These are phyloP conservation scores for Limnephilus marmoratus DNA, from an alignment of 2,888 invertebrate genomes.

Conservation along the genomic window DNA sequence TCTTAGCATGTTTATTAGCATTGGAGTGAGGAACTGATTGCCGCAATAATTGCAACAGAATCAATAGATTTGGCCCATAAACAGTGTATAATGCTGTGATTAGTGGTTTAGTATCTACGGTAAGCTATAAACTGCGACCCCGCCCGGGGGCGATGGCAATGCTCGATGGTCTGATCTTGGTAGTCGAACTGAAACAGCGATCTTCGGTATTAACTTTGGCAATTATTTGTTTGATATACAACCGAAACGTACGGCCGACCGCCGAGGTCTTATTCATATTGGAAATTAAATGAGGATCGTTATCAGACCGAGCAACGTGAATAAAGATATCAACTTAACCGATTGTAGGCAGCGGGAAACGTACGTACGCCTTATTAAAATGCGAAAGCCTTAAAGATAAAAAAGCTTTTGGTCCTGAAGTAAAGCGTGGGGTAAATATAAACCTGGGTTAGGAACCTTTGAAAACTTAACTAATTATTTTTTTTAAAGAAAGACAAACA, in stretches of 20 bases:
- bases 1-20: not conserved
- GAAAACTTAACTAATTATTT: not conserved
- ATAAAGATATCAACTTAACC: constrained; percentile 44
- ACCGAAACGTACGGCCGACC: constrained; percentile 41
- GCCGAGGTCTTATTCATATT: constrained; percentile 39
- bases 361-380: not conserved
- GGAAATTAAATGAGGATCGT: constrained; percentile 44
- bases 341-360: constrained; percentile 10
- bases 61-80: not conserved
- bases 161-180: not conserved
- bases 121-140: constrained; percentile 28
- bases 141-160: constrained; percentile 24
- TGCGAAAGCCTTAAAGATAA: not conserved
- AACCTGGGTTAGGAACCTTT: not conserved
- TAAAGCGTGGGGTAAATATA: not conserved
- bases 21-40: not conserved
- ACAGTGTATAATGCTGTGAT: constrained; percentile 7
- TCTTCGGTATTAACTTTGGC: constrained; percentile 37
- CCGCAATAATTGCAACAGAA: constrained; percentile 17
- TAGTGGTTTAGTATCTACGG: constrained; percentile 7
- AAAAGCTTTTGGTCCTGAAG: not conserved
- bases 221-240: constrained; percentile 51
- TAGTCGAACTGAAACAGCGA: constrained; percentile 1
- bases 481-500: too few species aligned
- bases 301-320: constrained; percentile 41